Evolutionary conservation across 2,888 invertebrate genomes (phyloP).

Genomic region (Maniola hyperantus): DNA sequence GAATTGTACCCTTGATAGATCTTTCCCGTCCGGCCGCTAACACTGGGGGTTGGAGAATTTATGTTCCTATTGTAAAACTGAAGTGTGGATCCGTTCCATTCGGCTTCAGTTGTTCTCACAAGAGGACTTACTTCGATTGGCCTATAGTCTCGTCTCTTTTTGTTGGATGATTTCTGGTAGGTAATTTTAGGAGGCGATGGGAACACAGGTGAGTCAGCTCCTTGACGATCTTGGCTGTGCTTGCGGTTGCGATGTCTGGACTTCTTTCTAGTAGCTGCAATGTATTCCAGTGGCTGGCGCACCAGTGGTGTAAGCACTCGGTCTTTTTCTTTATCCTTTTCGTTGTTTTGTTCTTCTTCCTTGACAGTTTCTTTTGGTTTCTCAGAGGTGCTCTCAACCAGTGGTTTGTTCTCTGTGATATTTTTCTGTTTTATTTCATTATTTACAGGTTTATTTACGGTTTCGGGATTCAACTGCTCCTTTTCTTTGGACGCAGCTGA

Average conservation of each 20-base stretch:
- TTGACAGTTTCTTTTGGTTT: constrained; percentile 55
- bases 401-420: constrained; percentile 67
- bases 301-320: constrained; percentile 85
- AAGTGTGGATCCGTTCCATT: constrained; percentile 88
- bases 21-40: constrained; percentile 74
- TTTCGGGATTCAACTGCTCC: constrained; percentile 53
- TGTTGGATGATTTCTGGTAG: constrained; percentile 81
- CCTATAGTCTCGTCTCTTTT: constrained; percentile 83
- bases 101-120: constrained; percentile 63
- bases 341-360: constrained; percentile 52
- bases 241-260: constrained; percentile 85
- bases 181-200: constrained; percentile 86
- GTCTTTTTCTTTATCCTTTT: constrained; percentile 69
- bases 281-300: constrained; percentile 88
- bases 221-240: constrained; percentile 84
- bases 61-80: constrained; percentile 86
- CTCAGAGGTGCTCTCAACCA: constrained; percentile 58
- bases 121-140: constrained; percentile 81
- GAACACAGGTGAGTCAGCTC: constrained; percentile 87
- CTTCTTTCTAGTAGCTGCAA: constrained; percentile 88
- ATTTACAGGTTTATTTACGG: constrained; percentile 46
- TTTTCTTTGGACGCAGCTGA: constrained; percentile 80
- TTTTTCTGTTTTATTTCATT: constrained; percentile 60
- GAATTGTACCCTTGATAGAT: constrained; percentile 78
- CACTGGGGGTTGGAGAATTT: constrained; percentile 83